Conservation (phyloP, 2,888 invertebrate species). For the Scrobipalpa atriplicella region DNA sequence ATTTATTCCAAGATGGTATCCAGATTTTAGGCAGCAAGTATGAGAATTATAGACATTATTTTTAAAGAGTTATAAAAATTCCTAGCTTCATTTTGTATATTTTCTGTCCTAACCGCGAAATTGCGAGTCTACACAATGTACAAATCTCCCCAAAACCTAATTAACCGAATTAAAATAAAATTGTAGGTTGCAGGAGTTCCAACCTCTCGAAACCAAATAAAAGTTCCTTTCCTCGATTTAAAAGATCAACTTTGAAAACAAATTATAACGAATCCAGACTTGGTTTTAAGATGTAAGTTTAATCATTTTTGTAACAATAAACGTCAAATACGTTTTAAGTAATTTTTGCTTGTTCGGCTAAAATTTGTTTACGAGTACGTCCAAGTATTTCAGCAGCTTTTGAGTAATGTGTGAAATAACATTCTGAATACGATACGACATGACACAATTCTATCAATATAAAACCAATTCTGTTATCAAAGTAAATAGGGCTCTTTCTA, state of each 20-base stretch:
- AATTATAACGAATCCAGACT: background rate
- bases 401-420: background rate
- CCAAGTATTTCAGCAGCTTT: background rate
- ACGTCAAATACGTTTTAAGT: background rate
- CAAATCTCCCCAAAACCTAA: too few relatives aligned
- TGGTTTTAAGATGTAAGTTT: background rate
- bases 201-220: background rate
- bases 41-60: too few relatives aligned
- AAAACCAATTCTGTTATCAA: background rate
- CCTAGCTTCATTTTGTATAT: too few relatives aligned
- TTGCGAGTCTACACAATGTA: background rate
- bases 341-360: conserved; percentile 3
- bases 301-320: background rate
- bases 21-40: too few relatives aligned
- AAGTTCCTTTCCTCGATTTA: background rate
- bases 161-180: background rate
- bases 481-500: background rate
- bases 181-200: background rate
- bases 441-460: background rate
- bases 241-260: background rate
- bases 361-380: background rate
- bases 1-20: background rate
- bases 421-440: background rate
- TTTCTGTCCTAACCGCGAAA: too few relatives aligned
- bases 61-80: too few relatives aligned